Conservation (phyloP, 2,113 vertebrate species). For the Scytalopus superciliaris region DNA sequence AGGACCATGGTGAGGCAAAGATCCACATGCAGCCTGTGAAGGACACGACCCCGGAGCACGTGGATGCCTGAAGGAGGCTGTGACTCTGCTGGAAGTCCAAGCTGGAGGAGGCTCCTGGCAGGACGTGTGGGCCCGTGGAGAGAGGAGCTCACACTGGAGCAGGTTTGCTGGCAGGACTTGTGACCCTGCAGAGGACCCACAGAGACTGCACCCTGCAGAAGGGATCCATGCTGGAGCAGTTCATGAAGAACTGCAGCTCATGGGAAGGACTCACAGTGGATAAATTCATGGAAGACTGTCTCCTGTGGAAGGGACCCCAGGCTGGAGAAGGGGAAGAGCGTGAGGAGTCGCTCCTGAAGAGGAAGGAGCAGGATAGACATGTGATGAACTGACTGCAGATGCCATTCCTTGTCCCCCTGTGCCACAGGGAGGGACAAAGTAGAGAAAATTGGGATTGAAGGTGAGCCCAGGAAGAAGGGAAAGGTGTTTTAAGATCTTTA, state of each 20-base stretch:
- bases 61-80: background rate
- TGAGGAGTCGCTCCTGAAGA: background rate
- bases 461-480: background rate
- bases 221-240: background rate
- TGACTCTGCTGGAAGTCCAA: background rate
- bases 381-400: background rate
- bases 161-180: background rate
- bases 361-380: background rate
- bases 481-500: background rate
- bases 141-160: background rate
- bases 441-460: background rate
- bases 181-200: accelerated
- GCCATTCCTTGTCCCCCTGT: background rate
- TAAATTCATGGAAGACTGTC: accelerated
- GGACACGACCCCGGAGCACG: accelerated
- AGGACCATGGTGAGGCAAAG: accelerated
- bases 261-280: background rate
- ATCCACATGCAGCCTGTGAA: background rate
- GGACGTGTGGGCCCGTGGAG: background rate
- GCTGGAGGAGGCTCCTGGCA: background rate
- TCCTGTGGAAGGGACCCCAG: background rate
- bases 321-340: accelerated
- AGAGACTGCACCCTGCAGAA: accelerated
- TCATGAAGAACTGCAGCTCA: background rate
- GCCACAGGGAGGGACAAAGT: background rate